Percentiles rank a stretch among this genome's conserved stretches.
Evolutionary conservation across 2,888 invertebrate species (phyloP).

Genomic region (Geophilus truncorum): DNA sequence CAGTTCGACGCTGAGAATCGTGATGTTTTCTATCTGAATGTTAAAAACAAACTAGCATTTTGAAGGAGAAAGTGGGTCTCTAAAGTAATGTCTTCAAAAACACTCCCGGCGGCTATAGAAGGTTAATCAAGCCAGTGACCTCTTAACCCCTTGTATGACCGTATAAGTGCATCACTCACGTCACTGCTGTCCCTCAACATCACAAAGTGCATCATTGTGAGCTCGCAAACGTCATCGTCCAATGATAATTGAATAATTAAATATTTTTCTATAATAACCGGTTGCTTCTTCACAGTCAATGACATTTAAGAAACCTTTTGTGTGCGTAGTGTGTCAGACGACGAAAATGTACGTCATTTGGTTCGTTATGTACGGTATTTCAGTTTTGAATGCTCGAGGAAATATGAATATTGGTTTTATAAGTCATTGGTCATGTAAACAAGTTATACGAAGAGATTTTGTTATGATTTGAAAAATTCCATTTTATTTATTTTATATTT

Average conservation of each 20-base stretch:
- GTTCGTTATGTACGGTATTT: too few species aligned
- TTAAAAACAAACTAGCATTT: not conserved
- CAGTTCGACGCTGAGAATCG: not conserved
- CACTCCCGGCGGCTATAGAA: not conserved
- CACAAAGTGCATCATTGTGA: not conserved
- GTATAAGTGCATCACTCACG: not conserved
- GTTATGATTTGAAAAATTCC: too few species aligned
- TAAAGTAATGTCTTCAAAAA: not conserved
- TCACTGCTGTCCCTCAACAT: not conserved
- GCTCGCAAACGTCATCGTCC: not conserved
- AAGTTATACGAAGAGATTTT: too few species aligned
- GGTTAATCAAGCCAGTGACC: constrained; percentile 13
- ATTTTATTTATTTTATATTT: too few species aligned
- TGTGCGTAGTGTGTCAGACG: too few species aligned
- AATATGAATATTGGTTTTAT: too few species aligned
- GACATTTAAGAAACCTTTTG: too few species aligned
- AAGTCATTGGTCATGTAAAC: too few species aligned
- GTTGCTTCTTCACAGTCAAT: not conserved
- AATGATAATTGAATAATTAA: not conserved
- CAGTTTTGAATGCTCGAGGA: too few species aligned
- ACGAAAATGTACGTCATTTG: not conserved
- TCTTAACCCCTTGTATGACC: not conserved
- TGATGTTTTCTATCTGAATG: not conserved
- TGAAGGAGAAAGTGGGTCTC: not conserved
- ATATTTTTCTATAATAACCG: not conserved